Base-by-base conservation (phyloP, 2,888 invertebrate genomes). In the Leucoma salicis region DNA sequence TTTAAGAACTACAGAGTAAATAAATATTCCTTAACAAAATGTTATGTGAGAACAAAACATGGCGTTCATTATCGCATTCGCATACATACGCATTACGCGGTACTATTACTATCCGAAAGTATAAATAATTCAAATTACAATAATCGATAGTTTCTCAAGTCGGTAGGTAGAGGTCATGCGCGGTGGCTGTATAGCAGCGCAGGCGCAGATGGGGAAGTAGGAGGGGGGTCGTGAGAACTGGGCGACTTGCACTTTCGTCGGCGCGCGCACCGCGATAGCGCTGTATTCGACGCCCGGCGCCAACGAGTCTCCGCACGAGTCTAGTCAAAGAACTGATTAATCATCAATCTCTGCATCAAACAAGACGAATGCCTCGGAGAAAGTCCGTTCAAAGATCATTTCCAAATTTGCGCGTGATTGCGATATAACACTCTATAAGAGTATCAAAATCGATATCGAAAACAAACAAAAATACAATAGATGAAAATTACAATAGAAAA, bases 181-280 rank as follows among this genome's bases (percentile, higher is more conserved):
- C 56, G 34, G 58, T 53, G 47, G 53, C 51, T 53, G 54, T 57
- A 64, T 58, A 14, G 27, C 14, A n/a, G 38, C 27, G 32, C 39
- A 35, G 25, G 31, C 39, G 39, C 28, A 35, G 44, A 35, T 35
- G 39, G 32, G 35, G 29, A 13, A 31, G 44, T 42, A 43, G 62
- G 64, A 64, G 51, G 63, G 66, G 72, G 75, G 74, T 77, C 86
- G 84, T 87, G 87, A 74, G 86, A 86, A 84, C 78, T 79, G 75
- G 81, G 76, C 65, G 70, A 87, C 88, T 88, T 86, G 87, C 88
- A 82, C 88, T 88, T 87, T 88, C 87, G 76, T 74, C 71, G 71
- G 74, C 71, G 78, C 75, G 71, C 68, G 70, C 67, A 63, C 65
- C 71, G 73, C 79, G 68, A 61, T 63, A 61, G 61, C 61, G 49